Evolutionary conservation across 2,113 vertebrate genomes (phyloP), one percentile per base, ranked within the genome.

Genomic region (Suricata suricatta): DNA sequence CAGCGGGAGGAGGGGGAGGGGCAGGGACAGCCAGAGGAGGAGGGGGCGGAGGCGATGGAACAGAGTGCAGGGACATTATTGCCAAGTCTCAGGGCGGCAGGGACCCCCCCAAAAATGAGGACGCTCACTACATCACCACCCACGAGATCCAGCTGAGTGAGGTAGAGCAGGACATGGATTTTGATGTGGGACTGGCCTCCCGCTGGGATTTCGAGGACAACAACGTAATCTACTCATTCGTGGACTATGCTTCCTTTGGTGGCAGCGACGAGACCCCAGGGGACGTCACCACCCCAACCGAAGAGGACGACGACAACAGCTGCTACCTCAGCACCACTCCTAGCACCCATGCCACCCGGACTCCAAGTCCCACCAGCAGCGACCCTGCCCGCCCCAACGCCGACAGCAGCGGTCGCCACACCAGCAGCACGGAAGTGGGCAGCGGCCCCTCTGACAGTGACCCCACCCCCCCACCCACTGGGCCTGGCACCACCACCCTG

Each of bases 81-180:
- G 93, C 96, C 90, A 96, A 91, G 85, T 84, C 92, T 35, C 94
- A 92, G 60, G 80, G 96, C 69, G 27, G 33, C 89, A 79, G 94
- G 71, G 96, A 44, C 52, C 93, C 95, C 74, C 96, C 96, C n/a
- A 69, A 88, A 52, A 97, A 95, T 25, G 99, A 99, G 83, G 99
- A 99, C 97, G 99, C 99, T 52, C 99, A 99, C 97, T 99, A 99
- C 93, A 99, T 99, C 90, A 99, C 99, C 97, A 99, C 99, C 50
- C 99, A 99, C 86, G 99, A 99, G 98, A 99, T 99, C 97, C 99
- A 99, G 97, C 99, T 99, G 81, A 99, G 99, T 2, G 99, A 99
- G 97, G 99, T 99, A 31, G 99, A 99, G 72, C 99, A 99, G 87
- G 99, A 99, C 88, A 99, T 98, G 88, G 99, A 99, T 77, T 98